phyloP scores from a whole-genome alignment of 2,888 invertebrate genomes.

The Thelaira solivaga region DNA sequence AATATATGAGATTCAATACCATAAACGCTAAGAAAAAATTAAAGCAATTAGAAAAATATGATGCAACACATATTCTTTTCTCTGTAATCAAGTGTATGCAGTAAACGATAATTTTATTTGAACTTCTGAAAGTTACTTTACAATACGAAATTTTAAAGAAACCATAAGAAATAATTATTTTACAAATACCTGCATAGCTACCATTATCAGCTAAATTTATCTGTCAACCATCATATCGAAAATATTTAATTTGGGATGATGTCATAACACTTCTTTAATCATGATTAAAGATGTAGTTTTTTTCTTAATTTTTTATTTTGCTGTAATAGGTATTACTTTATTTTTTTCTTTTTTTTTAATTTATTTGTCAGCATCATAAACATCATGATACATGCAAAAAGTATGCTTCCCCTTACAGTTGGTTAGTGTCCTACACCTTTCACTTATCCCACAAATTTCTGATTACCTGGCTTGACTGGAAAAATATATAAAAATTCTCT shows the following conservation, averaged over 20 bases:
- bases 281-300: background rate
- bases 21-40: no score
- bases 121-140: no score
- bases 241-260: conserved; percentile 37
- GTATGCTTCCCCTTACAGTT: background rate
- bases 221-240: background rate
- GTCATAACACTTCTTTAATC: conserved; percentile 51
- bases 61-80: no score
- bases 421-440: background rate
- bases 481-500: background rate
- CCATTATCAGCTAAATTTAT: no score
- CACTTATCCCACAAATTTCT: background rate
- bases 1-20: no score
- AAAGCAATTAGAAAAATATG: no score
- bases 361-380: conserved; percentile 20
- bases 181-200: no score
- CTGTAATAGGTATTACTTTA: no score
- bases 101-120: no score
- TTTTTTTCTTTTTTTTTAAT: background rate
- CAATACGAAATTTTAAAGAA: no score
- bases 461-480: conserved; percentile 35
- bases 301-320: background rate
- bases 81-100: no score
- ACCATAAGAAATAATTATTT: no score
- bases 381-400: conserved; percentile 14